A percentile compares a stretch with the other conserved stretches of the same genome.
Conservation (phyloP, 2,797 vertebrate genomes). For the Gorsachius magnificus region DNA sequence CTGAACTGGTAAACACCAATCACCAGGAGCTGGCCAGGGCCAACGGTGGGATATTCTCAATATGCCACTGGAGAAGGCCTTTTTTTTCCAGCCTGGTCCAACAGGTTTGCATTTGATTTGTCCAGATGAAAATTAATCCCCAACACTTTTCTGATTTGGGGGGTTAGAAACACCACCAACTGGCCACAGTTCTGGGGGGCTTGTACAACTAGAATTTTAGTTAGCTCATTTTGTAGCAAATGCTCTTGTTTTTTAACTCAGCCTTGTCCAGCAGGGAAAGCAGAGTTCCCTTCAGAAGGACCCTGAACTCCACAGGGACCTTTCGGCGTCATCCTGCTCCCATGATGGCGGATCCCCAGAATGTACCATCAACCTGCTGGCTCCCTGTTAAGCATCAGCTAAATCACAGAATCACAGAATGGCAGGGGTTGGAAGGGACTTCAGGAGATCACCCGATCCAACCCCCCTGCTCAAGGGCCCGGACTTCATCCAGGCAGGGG, state of each 20-base stretch:
- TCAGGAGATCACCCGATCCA: too few species aligned
- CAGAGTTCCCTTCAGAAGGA: not conserved
- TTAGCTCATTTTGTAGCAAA: not conserved
- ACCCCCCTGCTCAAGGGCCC: too few species aligned
- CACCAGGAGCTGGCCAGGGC: not conserved
- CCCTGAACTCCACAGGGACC: not conserved
- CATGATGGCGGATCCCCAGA: fast-evolving
- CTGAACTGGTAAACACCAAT: not conserved
- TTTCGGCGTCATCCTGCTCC: not conserved
- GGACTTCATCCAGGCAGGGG: too few species aligned
- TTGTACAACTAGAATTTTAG: not conserved
- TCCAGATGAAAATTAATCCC: not conserved
- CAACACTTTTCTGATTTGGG: not conserved
- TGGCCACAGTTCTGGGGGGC: too few species aligned
- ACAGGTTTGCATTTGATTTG: not conserved
- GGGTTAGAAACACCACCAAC: not conserved
- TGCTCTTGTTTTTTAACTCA: not conserved
- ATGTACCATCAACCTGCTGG: not conserved
- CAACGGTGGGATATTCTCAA: not conserved
- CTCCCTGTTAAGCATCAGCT: not conserved
- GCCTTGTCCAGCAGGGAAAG: not conserved
- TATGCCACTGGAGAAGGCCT: not conserved
- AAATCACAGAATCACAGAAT: not conserved
- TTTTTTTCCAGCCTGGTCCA: not conserved
- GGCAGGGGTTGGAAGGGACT: too few species aligned